Base-by-base conservation (phyloP, 2,113 vertebrate genomes). In the Turdus rufiventris region DNA sequence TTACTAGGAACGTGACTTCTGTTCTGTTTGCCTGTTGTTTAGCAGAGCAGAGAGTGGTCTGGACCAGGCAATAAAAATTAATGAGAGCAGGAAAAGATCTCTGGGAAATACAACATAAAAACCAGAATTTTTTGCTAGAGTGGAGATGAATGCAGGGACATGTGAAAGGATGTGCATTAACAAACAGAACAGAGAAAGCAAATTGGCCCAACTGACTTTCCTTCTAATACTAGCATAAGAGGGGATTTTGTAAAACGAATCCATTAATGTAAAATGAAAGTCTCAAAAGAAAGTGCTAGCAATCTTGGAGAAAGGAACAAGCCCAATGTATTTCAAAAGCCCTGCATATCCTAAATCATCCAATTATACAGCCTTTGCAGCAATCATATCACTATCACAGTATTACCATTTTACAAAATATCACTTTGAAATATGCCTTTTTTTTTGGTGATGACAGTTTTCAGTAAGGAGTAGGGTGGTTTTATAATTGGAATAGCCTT, bases 41-140 rank as follows among this genome's bases (percentile, higher is more conserved):
- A 58, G 66, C 63, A 84, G 71, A 94, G 88, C 65, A 93, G 65
- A 88, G 54, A 82, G 51, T 63, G 72, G 68, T 93, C 65, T 81
- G 86, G 67, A 74, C 24, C 3, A 5, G n/a, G n/a, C 40, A 88
- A 81, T 84, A 92, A 92, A 93, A 96, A 67, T 56, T 93, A 91
- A 77, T 53, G 63, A 84, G 20, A 70, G 60, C 67, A 84, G 60
- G 79, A 81, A 86, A 89, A 92, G 56, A 89, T 91, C 43, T 71
- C 51, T 0, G 0, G 53, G 72, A 94, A 90, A 67, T 31, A 10
- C 31, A 78, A 65, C 18, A 91, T 60, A 72, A 88, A 68, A 85
- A 20, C 8, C 4, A 28, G 12, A 23, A 56, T 15, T 86, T 85
- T 94, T 89, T 68, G 45, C 60, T 82, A 66, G 62, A 83, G 54